Base-by-base conservation (phyloP, 2,888 invertebrate species). In the Drosophila fulvimacula region DNA sequence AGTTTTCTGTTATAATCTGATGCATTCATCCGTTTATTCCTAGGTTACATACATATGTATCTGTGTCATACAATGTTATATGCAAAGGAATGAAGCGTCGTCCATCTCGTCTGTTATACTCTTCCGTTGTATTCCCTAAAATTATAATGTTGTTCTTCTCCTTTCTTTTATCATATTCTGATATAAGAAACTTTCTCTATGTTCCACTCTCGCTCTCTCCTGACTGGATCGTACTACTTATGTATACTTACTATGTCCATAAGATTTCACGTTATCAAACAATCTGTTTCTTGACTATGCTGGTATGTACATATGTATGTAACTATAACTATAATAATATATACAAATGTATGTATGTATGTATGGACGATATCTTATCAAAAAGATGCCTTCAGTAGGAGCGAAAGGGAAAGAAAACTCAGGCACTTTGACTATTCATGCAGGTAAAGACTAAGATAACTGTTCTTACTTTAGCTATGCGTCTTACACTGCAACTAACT, bases 381-480 rank as follows among this genome's bases (percentile, higher is more conserved):
- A n/a, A n/a, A n/a, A n/a, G n/a, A n/a, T n/a, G n/a, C n/a, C n/a
- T n/a, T n/a, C n/a, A n/a, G n/a, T n/a, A n/a, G n/a, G n/a, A n/a
- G n/a, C n/a, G n/a, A n/a, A n/a, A n/a, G n/a, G n/a, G n/a, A n/a
- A n/a, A n/a, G n/a, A n/a, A n/a, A n/a, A n/a, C n/a, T n/a, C n/a
- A n/a, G n/a, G n/a, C n/a, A n/a, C n/a, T n/a, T n/a, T n/a, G n/a
- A n/a, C n/a, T n/a, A n/a, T n/a, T n/a, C n/a, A n/a, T n/a, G n/a
- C n/a, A n/a, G n/a, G n/a, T n/a, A n/a, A 44, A 46, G n/a, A 6
- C 17, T 17, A 6, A 24, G 11, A 52, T 52, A 52, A 52, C 51
- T 52, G 51, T 52, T 52, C 51, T 36, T 36, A 21, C n/a, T 36
- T 52, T 7, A 13, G 36, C 36, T 36, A 36, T 36, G 36, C 11